phyloP scores from a whole-genome alignment of 1,140 invertebrate species.

The Ganaspis sp. region DNA sequence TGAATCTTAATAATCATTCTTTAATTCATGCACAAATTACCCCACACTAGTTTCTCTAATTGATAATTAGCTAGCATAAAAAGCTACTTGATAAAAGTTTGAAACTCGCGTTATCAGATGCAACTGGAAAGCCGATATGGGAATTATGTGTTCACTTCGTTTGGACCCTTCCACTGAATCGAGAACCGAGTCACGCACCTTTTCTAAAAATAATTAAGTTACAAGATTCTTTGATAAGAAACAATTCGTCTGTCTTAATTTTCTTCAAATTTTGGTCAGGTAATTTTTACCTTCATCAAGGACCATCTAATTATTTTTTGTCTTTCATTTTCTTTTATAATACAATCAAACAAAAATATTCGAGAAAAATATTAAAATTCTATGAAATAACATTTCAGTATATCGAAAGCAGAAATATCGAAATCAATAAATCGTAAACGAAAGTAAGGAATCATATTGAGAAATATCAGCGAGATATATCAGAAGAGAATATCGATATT shows the following conservation, averaged over 20 bases:
- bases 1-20: not conserved
- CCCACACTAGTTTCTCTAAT: not conserved
- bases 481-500: too few relatives aligned
- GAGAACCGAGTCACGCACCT: not conserved
- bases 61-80: not conserved
- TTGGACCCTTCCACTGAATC: not conserved
- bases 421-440: too few relatives aligned
- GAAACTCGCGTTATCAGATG: not conserved
- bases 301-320: too few relatives aligned
- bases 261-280: too few relatives aligned
- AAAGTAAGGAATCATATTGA: too few relatives aligned
- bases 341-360: too few relatives aligned
- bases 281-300: too few relatives aligned
- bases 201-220: not conserved
- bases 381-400: too few relatives aligned
- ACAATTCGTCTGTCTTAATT: not conserved
- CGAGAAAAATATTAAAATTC: too few relatives aligned
- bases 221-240: not conserved
- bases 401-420: too few relatives aligned
- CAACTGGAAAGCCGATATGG: constrained; percentile 1
- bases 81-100: not conserved
- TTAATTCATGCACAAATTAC: not conserved
- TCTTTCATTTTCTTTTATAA: too few relatives aligned
- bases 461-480: too few relatives aligned
- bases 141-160: constrained; percentile 1